Evolutionary conservation across 2,113 vertebrate genomes (phyloP).

Genomic region (Callithrix jacchus): DNA sequence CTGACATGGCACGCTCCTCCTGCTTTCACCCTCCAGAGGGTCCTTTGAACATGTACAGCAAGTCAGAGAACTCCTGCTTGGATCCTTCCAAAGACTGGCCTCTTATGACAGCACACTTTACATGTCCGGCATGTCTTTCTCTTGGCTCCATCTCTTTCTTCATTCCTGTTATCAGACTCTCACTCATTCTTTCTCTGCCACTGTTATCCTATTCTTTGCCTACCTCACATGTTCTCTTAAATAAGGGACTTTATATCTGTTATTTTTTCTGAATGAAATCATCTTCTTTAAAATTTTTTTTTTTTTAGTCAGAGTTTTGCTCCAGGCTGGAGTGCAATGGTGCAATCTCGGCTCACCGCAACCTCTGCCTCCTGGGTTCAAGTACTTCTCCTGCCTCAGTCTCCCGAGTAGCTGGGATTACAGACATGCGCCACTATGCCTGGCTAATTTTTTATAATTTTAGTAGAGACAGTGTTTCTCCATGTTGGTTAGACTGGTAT

Average conservation of each 20-base stretch:
- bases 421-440: too few relatives aligned
- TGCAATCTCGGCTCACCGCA: too few relatives aligned
- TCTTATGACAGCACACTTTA: too few relatives aligned
- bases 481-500: too few relatives aligned
- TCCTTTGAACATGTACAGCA: neutral
- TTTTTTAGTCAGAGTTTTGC: too few relatives aligned
- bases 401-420: too few relatives aligned
- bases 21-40: neutral
- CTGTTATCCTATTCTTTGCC: too few relatives aligned
- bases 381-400: too few relatives aligned
- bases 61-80: neutral
- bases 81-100: neutral
- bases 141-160: neutral
- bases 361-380: too few relatives aligned
- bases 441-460: too few relatives aligned
- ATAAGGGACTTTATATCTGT: neutral
- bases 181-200: neutral
- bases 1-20: neutral
- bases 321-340: too few relatives aligned
- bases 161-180: neutral
- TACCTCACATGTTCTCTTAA: neutral
- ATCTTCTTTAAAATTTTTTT: neutral
- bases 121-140: neutral
- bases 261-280: slow-evolving; percentile 54
- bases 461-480: too few relatives aligned